Conservation (phyloP, 1,140 invertebrate genomes). For the Amphibalanus amphitrite region DNA sequence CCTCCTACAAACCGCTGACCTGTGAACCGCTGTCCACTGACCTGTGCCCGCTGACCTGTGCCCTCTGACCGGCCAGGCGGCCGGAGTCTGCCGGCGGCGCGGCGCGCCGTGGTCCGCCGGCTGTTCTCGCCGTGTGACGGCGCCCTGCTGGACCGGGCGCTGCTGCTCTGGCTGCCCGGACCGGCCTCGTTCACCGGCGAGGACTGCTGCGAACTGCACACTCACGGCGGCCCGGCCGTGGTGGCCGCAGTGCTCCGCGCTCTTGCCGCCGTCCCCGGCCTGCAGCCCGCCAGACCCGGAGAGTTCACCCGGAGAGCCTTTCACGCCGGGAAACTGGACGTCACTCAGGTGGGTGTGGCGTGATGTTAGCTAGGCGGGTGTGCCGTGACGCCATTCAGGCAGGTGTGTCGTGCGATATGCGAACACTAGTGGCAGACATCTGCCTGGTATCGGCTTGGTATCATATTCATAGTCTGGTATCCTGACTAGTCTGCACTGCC, state of each 20-base stretch:
- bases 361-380: background rate
- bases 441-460: no score
- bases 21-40: conserved; percentile 13
- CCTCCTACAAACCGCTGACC: no score
- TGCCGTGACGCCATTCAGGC: background rate
- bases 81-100: conserved; percentile 8
- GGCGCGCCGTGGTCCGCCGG: background rate
- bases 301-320: conserved; percentile 66
- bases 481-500: no score
- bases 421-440: no score
- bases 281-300: conserved; percentile 54
- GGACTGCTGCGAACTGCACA: conserved; percentile 73
- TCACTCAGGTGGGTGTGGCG: conserved; percentile 39
- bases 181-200: conserved; percentile 87
- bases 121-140: conserved; percentile 15
- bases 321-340: conserved; percentile 66
- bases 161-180: conserved; percentile 71
- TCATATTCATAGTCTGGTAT: no score
- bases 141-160: conserved; percentile 54
- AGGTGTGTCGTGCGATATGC: background rate
- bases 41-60: conserved; percentile 45
- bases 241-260: conserved; percentile 45
- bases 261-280: conserved; percentile 41
- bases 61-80: conserved; percentile 13
- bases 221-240: conserved; percentile 71